Percentiles rank a stretch among this genome's conserved stretches.
These are phyloP conservation scores for Phalera bucephala DNA, from an alignment of 2,888 invertebrate genomes.

Conservation along the genomic window DNA sequence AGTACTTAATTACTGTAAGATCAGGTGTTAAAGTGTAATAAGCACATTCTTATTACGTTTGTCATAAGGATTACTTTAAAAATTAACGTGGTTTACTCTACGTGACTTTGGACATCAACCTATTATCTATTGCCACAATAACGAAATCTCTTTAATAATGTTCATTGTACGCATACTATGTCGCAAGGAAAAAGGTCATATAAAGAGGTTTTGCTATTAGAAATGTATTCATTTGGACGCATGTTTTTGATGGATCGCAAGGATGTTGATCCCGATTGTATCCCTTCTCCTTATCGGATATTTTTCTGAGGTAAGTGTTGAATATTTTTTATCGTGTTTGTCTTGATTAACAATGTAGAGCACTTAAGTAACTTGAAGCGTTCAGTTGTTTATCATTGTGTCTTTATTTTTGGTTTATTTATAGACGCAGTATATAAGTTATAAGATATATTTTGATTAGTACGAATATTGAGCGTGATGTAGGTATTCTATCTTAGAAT, in stretches of 20 bases:
- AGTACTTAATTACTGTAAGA: too few relatives aligned
- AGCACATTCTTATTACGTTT: neutral
- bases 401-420: too few relatives aligned
- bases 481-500: too few relatives aligned
- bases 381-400: too few relatives aligned
- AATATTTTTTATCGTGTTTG: too few relatives aligned
- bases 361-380: too few relatives aligned
- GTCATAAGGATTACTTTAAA: neutral
- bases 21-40: neutral
- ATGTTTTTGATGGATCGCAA: slow-evolving; percentile 2
- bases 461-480: too few relatives aligned
- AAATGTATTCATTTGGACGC: slow-evolving; percentile 6
- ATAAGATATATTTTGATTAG: too few relatives aligned
- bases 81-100: slow-evolving; percentile 12
- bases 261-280: slow-evolving; percentile 6
- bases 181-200: slow-evolving; percentile 37
- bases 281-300: slow-evolving; percentile 25
- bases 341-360: too few relatives aligned
- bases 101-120: slow-evolving; percentile 38
- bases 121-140: slow-evolving; percentile 18
- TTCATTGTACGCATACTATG: slow-evolving; percentile 19
- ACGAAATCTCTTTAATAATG: slow-evolving; percentile 30
- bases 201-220: slow-evolving; percentile 17
- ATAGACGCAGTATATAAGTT: too few relatives aligned
- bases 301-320: slow-evolving; percentile 40